Percentiles rank a stretch among this genome's conserved stretches.
phyloP scores from a whole-genome alignment of 2,888 invertebrate genomes.

The Apodemia zela region DNA sequence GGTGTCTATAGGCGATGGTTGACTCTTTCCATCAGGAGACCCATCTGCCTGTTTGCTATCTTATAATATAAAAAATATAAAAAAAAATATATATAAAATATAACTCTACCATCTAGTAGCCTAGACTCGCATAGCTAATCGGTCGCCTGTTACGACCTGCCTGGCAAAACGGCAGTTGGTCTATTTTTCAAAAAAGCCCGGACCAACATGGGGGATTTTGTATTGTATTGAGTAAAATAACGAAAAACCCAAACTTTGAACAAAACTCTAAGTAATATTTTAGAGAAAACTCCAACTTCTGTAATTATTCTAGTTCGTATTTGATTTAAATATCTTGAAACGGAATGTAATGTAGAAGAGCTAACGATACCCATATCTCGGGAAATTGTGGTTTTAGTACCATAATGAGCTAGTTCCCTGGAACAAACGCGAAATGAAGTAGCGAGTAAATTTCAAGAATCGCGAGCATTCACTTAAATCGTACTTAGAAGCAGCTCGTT shows the following conservation, averaged over 20 bases:
- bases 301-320: conserved; percentile 2
- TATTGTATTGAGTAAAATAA: background rate
- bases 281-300: background rate
- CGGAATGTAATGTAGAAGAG: conserved; percentile 9
- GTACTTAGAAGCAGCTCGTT: conserved; percentile 30
- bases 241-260: background rate
- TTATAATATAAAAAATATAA: too few relatives aligned
- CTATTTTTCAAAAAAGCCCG: too few relatives aligned
- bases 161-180: too few relatives aligned
- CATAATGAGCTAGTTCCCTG: conserved; percentile 9
- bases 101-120: too few relatives aligned
- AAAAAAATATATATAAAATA: too few relatives aligned
- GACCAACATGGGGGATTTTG: too few relatives aligned
- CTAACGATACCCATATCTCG: conserved; percentile 11
- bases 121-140: too few relatives aligned
- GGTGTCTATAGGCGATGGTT: too few relatives aligned
- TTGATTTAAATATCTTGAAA: conserved; percentile 12
- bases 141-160: too few relatives aligned
- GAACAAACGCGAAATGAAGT: conserved; percentile 12
- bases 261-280: background rate
- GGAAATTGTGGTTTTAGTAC: conserved; percentile 11
- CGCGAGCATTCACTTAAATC: conserved; percentile 31
- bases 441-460: conserved; percentile 18
- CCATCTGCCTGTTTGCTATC: too few relatives aligned
- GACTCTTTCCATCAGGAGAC: too few relatives aligned